Percentiles rank a stretch among this genome's conserved stretches.
Evolutionary conservation across 2,113 vertebrate species (phyloP).

Genomic region (Sturnus vulgaris): DNA sequence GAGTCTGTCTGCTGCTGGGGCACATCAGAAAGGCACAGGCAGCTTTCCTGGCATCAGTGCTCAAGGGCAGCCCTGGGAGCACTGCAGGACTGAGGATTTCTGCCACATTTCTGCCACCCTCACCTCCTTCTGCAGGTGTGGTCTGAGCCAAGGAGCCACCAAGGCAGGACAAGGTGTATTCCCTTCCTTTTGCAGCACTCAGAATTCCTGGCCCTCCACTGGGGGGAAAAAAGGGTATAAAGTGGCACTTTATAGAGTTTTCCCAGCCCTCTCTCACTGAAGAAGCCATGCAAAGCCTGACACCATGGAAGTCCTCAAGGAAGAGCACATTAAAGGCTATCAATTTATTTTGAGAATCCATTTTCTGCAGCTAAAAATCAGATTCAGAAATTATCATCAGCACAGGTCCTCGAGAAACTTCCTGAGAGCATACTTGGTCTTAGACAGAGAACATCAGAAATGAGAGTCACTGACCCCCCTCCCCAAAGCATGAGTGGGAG

Average conservation of each 20-base stretch:
- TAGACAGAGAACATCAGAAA: background rate
- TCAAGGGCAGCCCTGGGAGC: background rate
- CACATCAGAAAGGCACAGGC: background rate
- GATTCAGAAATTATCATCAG: background rate
- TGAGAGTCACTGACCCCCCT: background rate
- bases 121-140: background rate
- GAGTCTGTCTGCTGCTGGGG: background rate
- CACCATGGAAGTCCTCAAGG: background rate
- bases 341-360: background rate
- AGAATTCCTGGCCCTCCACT: background rate
- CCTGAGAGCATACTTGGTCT: background rate
- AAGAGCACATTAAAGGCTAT: background rate
- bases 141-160: background rate
- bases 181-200: background rate
- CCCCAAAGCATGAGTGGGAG: background rate
- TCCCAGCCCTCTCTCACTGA: background rate
- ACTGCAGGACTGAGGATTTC: background rate
- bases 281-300: background rate
- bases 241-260: background rate
- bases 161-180: fast-evolving
- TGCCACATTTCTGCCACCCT: background rate
- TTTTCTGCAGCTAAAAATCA: background rate
- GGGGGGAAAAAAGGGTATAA: background rate
- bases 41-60: background rate
- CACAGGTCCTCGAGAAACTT: background rate